A percentile compares a stretch with the other conserved stretches of the same genome.
These are phyloP conservation scores for Marcusenius ussheri DNA, from an alignment of 2,113 vertebrate species.

Conservation along the genomic window DNA sequence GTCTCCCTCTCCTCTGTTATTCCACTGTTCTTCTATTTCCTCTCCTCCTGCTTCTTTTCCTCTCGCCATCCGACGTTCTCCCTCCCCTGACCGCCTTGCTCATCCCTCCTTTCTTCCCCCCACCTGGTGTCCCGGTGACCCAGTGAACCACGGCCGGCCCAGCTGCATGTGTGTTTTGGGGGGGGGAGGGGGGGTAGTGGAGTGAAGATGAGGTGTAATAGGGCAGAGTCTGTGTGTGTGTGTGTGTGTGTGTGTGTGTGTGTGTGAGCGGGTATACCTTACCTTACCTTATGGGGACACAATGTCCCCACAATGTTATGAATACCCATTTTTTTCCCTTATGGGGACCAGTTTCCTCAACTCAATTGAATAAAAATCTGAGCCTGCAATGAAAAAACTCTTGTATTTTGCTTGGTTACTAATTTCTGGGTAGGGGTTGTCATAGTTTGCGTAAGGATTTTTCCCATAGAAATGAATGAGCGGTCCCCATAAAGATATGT, in stretches of 20 bases:
- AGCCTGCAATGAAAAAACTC: too few species aligned
- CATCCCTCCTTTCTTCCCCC: neutral
- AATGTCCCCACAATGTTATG: too few species aligned
- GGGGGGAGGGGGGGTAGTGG: neutral
- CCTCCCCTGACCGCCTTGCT: neutral
- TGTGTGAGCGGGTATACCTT: too few species aligned
- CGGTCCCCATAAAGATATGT: too few species aligned
- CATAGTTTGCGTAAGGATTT: too few species aligned
- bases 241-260: neutral
- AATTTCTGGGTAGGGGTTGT: too few species aligned
- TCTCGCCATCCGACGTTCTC: neutral
- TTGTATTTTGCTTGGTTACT: too few species aligned
- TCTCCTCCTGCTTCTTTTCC: neutral
- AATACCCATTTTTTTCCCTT: too few species aligned
- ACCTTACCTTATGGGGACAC: too few species aligned
- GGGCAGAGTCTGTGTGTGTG: neutral
- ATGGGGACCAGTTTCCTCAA: too few species aligned
- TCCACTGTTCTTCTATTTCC: neutral
- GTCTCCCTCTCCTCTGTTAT: neutral
- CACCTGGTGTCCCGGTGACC: neutral
- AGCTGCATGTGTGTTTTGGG: conserved; percentile 37
- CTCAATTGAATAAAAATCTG: too few species aligned
- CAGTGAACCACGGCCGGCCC: conserved; percentile 52
- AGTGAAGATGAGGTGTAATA: neutral
- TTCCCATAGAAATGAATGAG: too few species aligned